Evolutionary conservation across 2,888 invertebrate genomes (phyloP).

Genomic region (Sinelater perroti): DNA sequence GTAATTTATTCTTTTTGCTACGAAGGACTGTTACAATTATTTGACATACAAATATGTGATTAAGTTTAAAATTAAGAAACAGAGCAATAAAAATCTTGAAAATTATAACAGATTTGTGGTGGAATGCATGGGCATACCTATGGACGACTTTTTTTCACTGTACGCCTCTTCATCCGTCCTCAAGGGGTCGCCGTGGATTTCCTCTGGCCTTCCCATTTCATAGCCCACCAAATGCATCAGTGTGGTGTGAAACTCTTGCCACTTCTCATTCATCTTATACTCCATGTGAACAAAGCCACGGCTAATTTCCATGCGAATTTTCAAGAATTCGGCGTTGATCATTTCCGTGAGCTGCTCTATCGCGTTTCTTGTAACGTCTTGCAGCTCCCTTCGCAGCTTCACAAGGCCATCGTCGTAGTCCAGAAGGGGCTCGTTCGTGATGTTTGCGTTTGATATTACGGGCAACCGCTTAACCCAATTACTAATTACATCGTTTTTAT

Average conservation of each 20-base stretch:
- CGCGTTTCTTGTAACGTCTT: slow-evolving; percentile 9
- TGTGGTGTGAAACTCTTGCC: slow-evolving; percentile 15
- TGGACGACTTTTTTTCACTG: background rate
- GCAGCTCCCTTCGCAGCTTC: slow-evolving; percentile 8
- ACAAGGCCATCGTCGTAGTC: slow-evolving; percentile 1
- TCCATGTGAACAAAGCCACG: slow-evolving; percentile 45
- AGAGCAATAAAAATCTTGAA: too few species aligned
- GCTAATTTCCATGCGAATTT: slow-evolving; percentile 43
- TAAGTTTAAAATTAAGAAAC: too few species aligned
- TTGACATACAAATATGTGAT: too few species aligned
- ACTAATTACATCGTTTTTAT: background rate
- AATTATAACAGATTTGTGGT: too few species aligned
- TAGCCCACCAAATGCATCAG: slow-evolving; percentile 10
- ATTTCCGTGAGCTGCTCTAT: slow-evolving; percentile 37
- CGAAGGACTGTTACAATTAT: too few species aligned
- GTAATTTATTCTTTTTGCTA: too few species aligned
- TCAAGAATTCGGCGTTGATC: slow-evolving; percentile 44
- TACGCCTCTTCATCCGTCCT: background rate
- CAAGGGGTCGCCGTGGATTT: background rate
- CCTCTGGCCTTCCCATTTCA: background rate
- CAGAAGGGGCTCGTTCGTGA: background rate
- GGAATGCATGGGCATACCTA: too few species aligned
- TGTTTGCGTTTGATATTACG: background rate
- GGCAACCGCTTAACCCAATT: slow-evolving; percentile 5
- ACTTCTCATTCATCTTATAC: slow-evolving; percentile 37